A percentile compares a stretch with the other conserved stretches of the same genome.
These are phyloP conservation scores for Bostrychus sinensis DNA, from an alignment of 2,113 vertebrate genomes.

Conservation along the genomic window DNA sequence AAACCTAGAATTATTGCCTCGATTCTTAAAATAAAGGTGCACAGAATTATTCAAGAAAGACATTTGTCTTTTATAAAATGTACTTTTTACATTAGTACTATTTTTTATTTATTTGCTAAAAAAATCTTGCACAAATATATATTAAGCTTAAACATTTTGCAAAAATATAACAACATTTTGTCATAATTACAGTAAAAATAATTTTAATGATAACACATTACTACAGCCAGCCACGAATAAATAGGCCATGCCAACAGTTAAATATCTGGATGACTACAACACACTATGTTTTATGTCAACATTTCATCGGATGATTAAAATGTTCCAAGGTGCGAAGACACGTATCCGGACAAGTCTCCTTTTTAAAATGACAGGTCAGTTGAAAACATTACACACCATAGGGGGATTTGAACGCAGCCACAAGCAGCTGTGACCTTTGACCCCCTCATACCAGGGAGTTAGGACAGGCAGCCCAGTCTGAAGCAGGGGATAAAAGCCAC, in stretches of 20 bases:
- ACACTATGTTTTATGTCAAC: not conserved
- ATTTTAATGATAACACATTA: too few species aligned
- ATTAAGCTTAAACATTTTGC: too few species aligned
- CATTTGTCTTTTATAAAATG: too few species aligned
- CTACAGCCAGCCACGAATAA: too few species aligned
- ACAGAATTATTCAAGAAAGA: too few species aligned
- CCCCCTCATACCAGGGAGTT: constrained; percentile 74
- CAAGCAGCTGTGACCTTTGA: constrained; percentile 74
- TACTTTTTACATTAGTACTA: too few species aligned
- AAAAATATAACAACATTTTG: too few species aligned
- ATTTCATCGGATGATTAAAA: constrained; percentile 38
- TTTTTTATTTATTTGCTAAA: too few species aligned
- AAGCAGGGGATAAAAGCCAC: constrained; percentile 43
- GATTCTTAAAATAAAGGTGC: not conserved
- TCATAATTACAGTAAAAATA: too few species aligned
- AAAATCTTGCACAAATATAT: too few species aligned
- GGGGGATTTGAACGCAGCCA: constrained; percentile 71
- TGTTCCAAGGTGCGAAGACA: constrained; percentile 31
- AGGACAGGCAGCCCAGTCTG: constrained; percentile 48
- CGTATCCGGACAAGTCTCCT: constrained; percentile 36
- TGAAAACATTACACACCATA: constrained; percentile 66
- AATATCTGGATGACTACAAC: too few species aligned
- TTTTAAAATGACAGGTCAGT: constrained; percentile 49
- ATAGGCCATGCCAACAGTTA: too few species aligned
- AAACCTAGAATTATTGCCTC: not conserved